Evolutionary conservation across 2,888 invertebrate genomes (phyloP).

Genomic region (Achlya flavicornis): DNA sequence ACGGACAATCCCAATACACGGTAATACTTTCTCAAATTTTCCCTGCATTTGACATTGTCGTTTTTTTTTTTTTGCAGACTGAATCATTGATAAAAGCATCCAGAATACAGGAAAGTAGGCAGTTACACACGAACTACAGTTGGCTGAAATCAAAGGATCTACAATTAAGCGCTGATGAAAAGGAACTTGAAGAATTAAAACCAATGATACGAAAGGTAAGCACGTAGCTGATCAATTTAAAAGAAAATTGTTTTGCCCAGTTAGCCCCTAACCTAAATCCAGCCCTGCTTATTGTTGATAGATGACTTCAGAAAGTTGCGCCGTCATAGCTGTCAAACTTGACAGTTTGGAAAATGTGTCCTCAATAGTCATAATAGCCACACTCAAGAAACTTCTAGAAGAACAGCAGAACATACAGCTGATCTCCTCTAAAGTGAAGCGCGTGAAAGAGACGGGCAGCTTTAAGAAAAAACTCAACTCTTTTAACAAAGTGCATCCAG

Average conservation of each 20-base stretch:
- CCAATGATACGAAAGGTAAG: conserved; percentile 52
- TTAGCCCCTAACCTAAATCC: neutral
- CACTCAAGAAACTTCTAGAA: conserved; percentile 50
- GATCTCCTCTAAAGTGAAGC: conserved; percentile 45
- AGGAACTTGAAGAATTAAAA: conserved; percentile 43
- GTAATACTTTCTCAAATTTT: no score
- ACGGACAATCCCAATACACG: neutral
- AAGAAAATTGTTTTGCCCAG: neutral
- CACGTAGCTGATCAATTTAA: no score
- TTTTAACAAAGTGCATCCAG: conserved; percentile 52
- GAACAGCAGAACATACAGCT: conserved; percentile 57
- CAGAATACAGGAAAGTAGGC: conserved; percentile 32
- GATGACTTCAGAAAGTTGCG: conserved; percentile 64
- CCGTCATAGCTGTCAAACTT: conserved; percentile 62
- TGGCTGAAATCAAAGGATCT: conserved; percentile 50
- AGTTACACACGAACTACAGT: conserved; percentile 42
- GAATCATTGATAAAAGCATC: conserved; percentile 47
- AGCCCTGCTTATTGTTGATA: conserved; percentile 31
- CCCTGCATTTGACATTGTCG: no score
- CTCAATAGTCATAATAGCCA: conserved; percentile 38
- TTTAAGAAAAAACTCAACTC: conserved; percentile 23
- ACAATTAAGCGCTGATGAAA: conserved; percentile 22
- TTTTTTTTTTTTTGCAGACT: conserved; percentile 34
- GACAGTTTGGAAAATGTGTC: conserved; percentile 46
- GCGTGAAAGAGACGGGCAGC: conserved; percentile 40